Evolutionary conservation across 2,797 vertebrate genomes (phyloP), one percentile per base, ranked within the genome.

Genomic region (Distichodus sexfasciatus): DNA sequence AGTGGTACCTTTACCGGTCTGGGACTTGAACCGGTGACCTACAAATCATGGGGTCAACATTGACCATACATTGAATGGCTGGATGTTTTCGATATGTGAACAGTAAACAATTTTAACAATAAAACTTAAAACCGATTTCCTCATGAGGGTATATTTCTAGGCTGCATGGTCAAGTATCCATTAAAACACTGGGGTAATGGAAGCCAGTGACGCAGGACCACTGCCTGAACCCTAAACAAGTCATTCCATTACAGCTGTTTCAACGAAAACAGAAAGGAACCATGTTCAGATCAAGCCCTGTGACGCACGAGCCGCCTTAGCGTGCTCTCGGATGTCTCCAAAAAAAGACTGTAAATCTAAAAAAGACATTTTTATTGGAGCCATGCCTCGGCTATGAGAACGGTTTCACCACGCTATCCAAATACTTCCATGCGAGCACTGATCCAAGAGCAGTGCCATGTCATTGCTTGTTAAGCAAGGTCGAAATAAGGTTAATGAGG

Each of bases 401-500:
- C 35, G 19, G 46, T 66, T 41, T 43, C 44, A 8, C 61, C 2
- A 17, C 63, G 31, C 43, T 15, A 64, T 61, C 31, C 46, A 44
- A 47, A 68, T 31, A 11, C 14, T 65, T 33, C 7, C 40, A 40
- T 41, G 11, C 35, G 57, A 65, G 43, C 31, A 15, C 47, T n/a
- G 17, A 46, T 17, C 24, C 46, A 24, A 5, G 4, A 35, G 26
- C 10, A 44, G 46, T 51, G 36, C 36, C 58, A 53, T 40, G 48
- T 21, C 23, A 54, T 60, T 41, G 48, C 68, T 62, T 15, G 19
- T 57, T 6, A 14, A 29, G 43, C 9, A 7, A 17, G 7, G 54
- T 46, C 23, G 7, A 66, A 61, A 46, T 69, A 33, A 44, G 46
- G 44, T 77, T 44, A 76, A 69, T 66, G 50, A 75, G 54, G 17